Evolutionary conservation across 1,140 invertebrate species (phyloP).

Genomic region (Panulirus ornatus): DNA sequence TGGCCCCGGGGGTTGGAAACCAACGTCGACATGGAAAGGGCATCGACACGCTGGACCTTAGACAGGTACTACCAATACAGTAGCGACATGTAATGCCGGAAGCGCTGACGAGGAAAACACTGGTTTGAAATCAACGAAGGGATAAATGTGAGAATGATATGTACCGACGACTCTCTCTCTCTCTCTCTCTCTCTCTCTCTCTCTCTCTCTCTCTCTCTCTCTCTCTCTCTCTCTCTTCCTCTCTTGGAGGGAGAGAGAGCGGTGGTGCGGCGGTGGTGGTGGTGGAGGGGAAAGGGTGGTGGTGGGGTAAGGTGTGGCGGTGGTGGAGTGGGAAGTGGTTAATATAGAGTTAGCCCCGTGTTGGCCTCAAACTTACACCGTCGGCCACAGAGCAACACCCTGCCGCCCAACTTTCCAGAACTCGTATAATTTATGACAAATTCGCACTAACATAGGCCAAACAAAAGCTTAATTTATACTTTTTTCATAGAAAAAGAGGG

Average conservation of each 20-base stretch:
- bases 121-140: conserved; percentile 22
- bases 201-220: no score
- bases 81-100: no score
- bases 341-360: no score
- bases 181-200: no score
- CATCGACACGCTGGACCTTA: no score
- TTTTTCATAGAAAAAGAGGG: background rate
- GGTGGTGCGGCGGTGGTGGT: background rate
- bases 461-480: no score
- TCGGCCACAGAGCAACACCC: background rate
- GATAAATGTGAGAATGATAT: conserved; percentile 61
- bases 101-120: background rate
- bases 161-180: conserved; percentile 25
- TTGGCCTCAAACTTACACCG: no score
- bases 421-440: conserved; percentile 39
- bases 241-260: background rate
- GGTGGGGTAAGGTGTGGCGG: background rate
- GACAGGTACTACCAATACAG: no score
- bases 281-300: background rate
- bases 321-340: background rate
- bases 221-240: no score
- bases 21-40: no score
- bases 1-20: no score
- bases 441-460: conserved; percentile 32
- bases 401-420: conserved; percentile 36